phyloP scores from a whole-genome alignment of 1,140 invertebrate genomes.

The Drosophila carrolli region DNA sequence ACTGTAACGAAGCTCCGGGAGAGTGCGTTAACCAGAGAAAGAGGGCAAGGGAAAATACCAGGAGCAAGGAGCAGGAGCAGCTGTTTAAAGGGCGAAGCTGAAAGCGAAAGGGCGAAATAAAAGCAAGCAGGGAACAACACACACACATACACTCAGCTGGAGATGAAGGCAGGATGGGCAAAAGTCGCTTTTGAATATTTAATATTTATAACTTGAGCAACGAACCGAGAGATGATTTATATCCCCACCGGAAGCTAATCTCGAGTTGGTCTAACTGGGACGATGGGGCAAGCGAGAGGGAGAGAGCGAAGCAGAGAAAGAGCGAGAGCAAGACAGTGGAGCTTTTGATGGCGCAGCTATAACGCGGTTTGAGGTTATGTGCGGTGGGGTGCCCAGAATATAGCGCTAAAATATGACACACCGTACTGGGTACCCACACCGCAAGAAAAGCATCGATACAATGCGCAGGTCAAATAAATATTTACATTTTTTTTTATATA shows the following conservation, averaged over 20 bases:
- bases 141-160: conserved; percentile 7
- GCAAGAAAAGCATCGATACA: not conserved
- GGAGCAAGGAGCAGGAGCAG: conserved; percentile 40
- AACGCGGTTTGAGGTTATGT: conserved; percentile 64
- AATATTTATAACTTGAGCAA: conserved; percentile 82
- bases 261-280: conserved; percentile 72
- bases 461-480: not conserved
- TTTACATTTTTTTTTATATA: not conserved
- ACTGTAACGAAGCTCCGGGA: conserved; percentile 63
- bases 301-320: not conserved
- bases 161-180: conserved; percentile 35
- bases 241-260: conserved; percentile 80
- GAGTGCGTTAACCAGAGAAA: conserved; percentile 40
- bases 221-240: conserved; percentile 81
- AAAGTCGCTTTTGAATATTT: conserved; percentile 77
- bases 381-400: conserved; percentile 46
- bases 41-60: not conserved
- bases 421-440: conserved; percentile 20
- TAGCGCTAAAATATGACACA: conserved; percentile 53
- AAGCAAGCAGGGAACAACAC: conserved; percentile 39
- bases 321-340: conserved; percentile 20
- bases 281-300: no score
- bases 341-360: conserved; percentile 58
- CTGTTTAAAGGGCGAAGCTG: conserved; percentile 72
- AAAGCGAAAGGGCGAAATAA: conserved; percentile 73